Percentiles rank a stretch among this genome's conserved stretches.
Conservation (phyloP, 2,113 vertebrate species). For the Periophthalmus modestus region DNA sequence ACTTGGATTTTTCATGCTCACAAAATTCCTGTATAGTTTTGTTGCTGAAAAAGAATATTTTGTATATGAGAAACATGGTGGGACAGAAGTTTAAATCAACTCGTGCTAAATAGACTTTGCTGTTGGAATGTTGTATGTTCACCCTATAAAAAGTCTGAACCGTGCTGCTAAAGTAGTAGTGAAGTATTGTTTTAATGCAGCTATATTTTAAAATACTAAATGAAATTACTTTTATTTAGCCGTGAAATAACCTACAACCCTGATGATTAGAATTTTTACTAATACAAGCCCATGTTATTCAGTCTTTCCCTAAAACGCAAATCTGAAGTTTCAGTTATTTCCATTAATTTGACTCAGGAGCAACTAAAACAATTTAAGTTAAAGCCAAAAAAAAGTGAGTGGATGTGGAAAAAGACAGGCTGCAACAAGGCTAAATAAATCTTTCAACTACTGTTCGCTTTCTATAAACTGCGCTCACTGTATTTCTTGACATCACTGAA, state of each 20-base stretch:
- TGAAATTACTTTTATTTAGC: not conserved
- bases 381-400: constrained; percentile 20
- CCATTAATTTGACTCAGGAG: constrained; percentile 16
- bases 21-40: not conserved
- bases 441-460: constrained; percentile 16
- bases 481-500: constrained; percentile 14
- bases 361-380: constrained; percentile 7
- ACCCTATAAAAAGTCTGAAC: not conserved
- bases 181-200: constrained; percentile 3
- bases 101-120: constrained; percentile 1
- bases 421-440: constrained; percentile 41
- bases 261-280: not conserved
- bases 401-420: constrained; percentile 31
- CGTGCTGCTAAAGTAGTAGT: no score
- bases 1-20: constrained; percentile 4
- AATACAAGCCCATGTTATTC: not conserved
- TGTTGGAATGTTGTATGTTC: not conserved
- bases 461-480: not conserved
- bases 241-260: not conserved
- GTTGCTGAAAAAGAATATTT: no score
- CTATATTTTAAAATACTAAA: not conserved
- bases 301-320: no score
- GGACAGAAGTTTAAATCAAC: not conserved
- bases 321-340: constrained; percentile 18
- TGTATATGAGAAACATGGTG: no score